phyloP scores from a whole-genome alignment of 2,113 vertebrate species.

The Sialia sialis region DNA sequence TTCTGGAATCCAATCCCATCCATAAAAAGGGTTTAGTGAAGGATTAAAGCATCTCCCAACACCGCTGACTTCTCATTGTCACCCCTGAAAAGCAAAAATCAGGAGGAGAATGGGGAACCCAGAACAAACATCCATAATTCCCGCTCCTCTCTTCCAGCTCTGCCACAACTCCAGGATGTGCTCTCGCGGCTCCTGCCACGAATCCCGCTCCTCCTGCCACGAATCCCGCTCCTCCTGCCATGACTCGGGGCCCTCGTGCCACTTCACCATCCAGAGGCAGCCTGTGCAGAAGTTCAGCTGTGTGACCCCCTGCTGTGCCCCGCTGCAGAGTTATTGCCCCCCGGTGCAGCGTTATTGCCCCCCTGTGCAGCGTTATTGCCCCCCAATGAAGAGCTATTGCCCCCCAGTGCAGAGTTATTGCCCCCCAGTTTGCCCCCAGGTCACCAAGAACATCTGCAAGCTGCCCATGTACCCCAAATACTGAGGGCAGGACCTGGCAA shows the following conservation, averaged over 20 bases:
- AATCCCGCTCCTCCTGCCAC: conserved; percentile 4
- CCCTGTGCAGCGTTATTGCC: background rate
- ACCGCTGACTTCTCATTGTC: background rate
- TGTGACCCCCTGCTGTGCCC: background rate
- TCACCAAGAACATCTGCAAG: conserved; percentile 11
- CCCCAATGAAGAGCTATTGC: background rate
- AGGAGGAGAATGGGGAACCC: background rate
- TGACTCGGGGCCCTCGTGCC: background rate
- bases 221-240: background rate
- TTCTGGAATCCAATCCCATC: background rate
- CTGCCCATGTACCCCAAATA: background rate
- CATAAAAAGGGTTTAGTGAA: rapidly evolving
- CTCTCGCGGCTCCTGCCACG: background rate
- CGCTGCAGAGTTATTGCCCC: background rate
- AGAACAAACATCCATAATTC: background rate
- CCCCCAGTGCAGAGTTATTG: no score
- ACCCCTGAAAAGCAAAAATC: background rate
- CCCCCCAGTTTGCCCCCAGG: background rate
- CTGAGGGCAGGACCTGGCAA: background rate
- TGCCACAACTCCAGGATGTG: background rate
- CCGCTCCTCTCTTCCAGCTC: background rate
- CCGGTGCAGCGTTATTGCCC: background rate
- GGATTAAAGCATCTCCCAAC: background rate
- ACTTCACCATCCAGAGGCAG: conserved; percentile 24
- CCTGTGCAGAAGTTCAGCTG: background rate